Evolutionary conservation across 2,797 vertebrate genomes (phyloP).

Genomic region (Pangasius macronema): DNA sequence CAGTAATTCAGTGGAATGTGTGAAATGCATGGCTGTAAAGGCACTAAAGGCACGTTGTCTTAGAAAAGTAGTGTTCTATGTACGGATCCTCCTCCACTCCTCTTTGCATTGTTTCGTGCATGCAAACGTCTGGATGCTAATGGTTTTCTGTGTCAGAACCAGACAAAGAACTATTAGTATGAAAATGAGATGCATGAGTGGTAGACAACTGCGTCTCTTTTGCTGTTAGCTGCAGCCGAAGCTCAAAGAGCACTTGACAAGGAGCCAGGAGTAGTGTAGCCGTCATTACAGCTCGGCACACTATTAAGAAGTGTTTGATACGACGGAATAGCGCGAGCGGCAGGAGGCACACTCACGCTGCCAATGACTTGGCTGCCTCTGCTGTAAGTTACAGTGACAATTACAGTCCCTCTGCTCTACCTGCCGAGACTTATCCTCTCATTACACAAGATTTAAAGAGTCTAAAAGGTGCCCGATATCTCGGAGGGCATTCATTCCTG

Average conservation of each 20-base stretch:
- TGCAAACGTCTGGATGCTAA: slow-evolving; percentile 50
- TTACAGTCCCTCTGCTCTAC: slow-evolving; percentile 57
- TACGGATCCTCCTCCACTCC: slow-evolving; percentile 38
- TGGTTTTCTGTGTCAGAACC: slow-evolving; percentile 39
- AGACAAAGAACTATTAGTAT: slow-evolving; percentile 56
- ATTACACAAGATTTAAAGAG: slow-evolving; percentile 59
- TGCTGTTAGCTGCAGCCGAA: slow-evolving; percentile 44
- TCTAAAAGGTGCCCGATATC: slow-evolving; percentile 50
- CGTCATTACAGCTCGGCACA: slow-evolving; percentile 54
- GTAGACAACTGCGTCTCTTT: slow-evolving; percentile 43
- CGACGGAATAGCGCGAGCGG: slow-evolving; percentile 44
- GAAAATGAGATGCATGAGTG: slow-evolving; percentile 54
- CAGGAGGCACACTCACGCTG: slow-evolving; percentile 47
- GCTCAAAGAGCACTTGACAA: slow-evolving; percentile 50
- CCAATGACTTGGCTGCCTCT: slow-evolving; percentile 46
- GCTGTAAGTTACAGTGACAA: slow-evolving; percentile 58
- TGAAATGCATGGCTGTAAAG: slow-evolving; percentile 53
- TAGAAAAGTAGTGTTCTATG: slow-evolving; percentile 45
- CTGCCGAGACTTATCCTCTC: slow-evolving; percentile 58
- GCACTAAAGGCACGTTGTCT: slow-evolving; percentile 49
- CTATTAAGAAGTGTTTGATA: slow-evolving; percentile 58
- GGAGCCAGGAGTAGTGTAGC: slow-evolving; percentile 44
- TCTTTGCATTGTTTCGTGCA: slow-evolving; percentile 46
- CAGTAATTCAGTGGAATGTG: slow-evolving; percentile 56
- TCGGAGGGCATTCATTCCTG: slow-evolving; percentile 49